phyloP scores from a whole-genome alignment of 2,797 vertebrate species.

The Mallotus villosus region DNA sequence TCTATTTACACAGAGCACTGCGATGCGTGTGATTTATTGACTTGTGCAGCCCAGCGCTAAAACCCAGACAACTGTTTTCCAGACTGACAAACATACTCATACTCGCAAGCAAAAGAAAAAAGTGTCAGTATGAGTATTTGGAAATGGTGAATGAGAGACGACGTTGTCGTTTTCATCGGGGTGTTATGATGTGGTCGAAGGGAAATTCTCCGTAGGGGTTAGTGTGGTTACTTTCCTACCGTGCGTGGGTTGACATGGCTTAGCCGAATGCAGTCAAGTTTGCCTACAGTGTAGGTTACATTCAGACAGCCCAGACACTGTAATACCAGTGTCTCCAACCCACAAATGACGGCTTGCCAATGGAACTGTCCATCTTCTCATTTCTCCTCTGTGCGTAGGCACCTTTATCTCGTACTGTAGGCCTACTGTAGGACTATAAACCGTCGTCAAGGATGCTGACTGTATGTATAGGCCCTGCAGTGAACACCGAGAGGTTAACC shows the following conservation, averaged over 20 bases:
- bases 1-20: constrained; percentile 28
- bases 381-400: constrained; percentile 49
- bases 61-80: constrained; percentile 18
- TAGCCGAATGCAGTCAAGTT: constrained; percentile 72
- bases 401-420: constrained; percentile 45
- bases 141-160: constrained; percentile 58
- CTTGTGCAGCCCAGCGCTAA: constrained; percentile 21
- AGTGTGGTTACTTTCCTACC: constrained; percentile 66
- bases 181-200: constrained; percentile 67
- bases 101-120: constrained; percentile 4
- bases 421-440: constrained; percentile 62
- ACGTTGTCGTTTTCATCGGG: constrained; percentile 46
- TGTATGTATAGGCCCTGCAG: neutral
- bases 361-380: constrained; percentile 73
- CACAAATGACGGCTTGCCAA: constrained; percentile 69
- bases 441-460: constrained; percentile 33
- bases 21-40: constrained; percentile 10
- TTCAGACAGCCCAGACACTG: constrained; percentile 74
- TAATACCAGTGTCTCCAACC: constrained; percentile 74
- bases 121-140: constrained; percentile 29
- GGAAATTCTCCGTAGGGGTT: constrained; percentile 70
- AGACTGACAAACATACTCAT: constrained; percentile 7
- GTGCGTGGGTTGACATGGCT: constrained; percentile 65
- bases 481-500: constrained; percentile 58
- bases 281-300: constrained; percentile 64